Percentiles rank a stretch among this genome's conserved stretches.
These are phyloP conservation scores for Nicator chloris DNA, from an alignment of 2,113 vertebrate genomes.

Conservation along the genomic window DNA sequence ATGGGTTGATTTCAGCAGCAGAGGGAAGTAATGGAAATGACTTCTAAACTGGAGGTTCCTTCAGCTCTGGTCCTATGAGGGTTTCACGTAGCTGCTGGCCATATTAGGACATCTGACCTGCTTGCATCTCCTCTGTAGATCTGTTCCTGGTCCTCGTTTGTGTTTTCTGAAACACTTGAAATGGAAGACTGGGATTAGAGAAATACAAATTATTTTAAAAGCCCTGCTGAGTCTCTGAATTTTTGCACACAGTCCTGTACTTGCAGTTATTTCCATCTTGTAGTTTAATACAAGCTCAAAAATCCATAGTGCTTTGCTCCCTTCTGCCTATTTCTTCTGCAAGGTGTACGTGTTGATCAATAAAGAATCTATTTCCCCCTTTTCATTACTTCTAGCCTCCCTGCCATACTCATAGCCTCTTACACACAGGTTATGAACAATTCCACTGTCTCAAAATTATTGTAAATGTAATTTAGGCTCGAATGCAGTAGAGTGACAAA, in stretches of 20 bases:
- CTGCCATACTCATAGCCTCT: background rate
- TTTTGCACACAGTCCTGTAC: background rate
- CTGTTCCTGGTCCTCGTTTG: background rate
- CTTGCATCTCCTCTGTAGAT: background rate
- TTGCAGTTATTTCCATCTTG: constrained; percentile 34
- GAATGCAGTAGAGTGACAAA: constrained; percentile 37
- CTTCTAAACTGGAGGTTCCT: background rate
- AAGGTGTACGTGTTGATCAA: constrained; percentile 46
- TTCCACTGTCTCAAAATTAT: constrained; percentile 29
- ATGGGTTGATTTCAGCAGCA: background rate
- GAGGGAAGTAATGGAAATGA: background rate
- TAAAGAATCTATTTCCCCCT: background rate
- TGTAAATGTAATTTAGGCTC: background rate
- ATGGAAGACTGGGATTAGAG: background rate
- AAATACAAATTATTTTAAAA: constrained; percentile 36
- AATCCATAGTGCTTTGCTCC: constrained; percentile 38
- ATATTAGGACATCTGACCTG: background rate
- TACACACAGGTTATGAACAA: background rate
- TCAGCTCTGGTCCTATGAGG: background rate
- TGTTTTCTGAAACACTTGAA: background rate
- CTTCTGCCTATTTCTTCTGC: background rate
- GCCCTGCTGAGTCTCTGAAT: constrained; percentile 8
- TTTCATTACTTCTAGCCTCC: background rate
- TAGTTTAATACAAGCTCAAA: constrained; percentile 16
- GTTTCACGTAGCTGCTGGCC: background rate